These are phyloP conservation scores for Drosophila mayaguana DNA, from an alignment of 2,888 invertebrate genomes.

Conservation along the genomic window DNA sequence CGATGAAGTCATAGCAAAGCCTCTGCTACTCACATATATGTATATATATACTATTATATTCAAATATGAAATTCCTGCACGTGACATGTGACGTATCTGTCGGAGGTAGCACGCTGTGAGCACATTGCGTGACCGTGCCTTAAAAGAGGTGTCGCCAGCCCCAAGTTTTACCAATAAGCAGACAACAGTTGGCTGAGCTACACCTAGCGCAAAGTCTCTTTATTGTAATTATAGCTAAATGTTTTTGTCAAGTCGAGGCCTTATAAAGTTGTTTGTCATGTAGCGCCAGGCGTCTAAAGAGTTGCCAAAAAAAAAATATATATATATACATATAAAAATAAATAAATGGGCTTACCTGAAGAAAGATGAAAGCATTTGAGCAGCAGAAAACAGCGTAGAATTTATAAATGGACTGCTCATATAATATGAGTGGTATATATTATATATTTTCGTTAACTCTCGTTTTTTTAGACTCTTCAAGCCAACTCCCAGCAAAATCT, in stretches of 20 bases:
- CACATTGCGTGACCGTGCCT: conserved; percentile 66
- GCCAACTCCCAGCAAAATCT: too few species aligned
- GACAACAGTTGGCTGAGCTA: conserved; percentile 57
- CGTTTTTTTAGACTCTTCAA: too few species aligned
- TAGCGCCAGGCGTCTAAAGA: not conserved
- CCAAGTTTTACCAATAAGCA: conserved; percentile 51
- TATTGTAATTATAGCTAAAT: conserved; percentile 26
- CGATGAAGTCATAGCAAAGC: conserved; percentile 66
- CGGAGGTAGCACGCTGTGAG: conserved; percentile 34
- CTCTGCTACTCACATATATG: not conserved
- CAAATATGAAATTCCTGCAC: conserved; percentile 61
- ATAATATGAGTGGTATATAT: not conserved
- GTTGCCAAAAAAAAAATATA: not conserved
- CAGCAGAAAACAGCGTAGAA: not conserved
- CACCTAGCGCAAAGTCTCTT: not conserved
- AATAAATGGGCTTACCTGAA: too few species aligned
- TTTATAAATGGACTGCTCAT: too few species aligned
- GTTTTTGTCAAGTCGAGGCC: conserved; percentile 14
- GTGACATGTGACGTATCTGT: conserved; percentile 67
- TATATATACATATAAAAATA: not conserved
- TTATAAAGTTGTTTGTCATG: not conserved
- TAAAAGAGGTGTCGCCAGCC: conserved; percentile 68
- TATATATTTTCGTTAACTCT: too few species aligned
- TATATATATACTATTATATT: not conserved
- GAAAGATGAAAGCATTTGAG: not conserved